Evolutionary conservation across 2,113 vertebrate species (phyloP).

Genomic region (Tringa solitaria): DNA sequence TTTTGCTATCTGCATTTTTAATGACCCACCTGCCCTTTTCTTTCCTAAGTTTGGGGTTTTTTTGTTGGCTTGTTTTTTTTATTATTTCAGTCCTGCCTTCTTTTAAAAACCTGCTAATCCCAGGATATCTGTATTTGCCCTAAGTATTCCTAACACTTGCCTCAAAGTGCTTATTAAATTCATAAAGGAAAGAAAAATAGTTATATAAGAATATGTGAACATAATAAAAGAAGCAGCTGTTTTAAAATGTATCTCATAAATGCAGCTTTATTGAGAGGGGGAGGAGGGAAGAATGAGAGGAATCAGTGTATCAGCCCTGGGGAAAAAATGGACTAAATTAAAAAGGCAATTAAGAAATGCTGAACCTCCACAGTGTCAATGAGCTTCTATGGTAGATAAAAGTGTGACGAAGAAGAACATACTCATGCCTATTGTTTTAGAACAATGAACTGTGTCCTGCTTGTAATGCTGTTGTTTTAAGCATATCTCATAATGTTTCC

Average conservation of each 20-base stretch:
- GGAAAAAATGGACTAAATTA: conserved; percentile 45
- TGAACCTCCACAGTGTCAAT: not conserved
- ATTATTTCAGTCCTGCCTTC: not conserved
- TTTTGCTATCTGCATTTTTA: not conserved
- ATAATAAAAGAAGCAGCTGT: conserved; percentile 25
- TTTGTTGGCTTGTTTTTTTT: not conserved
- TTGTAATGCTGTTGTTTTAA: conserved; percentile 52
- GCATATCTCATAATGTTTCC: conserved; percentile 1
- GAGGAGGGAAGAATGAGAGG: not conserved
- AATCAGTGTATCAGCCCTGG: not conserved
- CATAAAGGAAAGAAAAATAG: conserved; percentile 8
- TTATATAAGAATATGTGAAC: not conserved
- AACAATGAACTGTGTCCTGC: conserved; percentile 29
- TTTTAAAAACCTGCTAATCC: not conserved
- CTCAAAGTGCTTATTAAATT: conserved; percentile 9
- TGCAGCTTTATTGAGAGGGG: not conserved
- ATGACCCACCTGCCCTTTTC: not conserved
- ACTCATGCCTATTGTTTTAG: conserved; percentile 23
- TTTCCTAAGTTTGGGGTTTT: not conserved
- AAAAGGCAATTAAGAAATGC: conserved; percentile 65
- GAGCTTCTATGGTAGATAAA: conserved; percentile 23
- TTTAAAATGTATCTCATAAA: conserved; percentile 40
- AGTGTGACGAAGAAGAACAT: not conserved
- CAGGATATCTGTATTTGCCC: not conserved
- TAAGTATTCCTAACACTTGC: not conserved